A percentile compares a stretch with the other conserved stretches of the same genome.
These are phyloP conservation scores for Petrolisthes manimaculis DNA, from an alignment of 2,888 invertebrate genomes.

Conservation along the genomic window DNA sequence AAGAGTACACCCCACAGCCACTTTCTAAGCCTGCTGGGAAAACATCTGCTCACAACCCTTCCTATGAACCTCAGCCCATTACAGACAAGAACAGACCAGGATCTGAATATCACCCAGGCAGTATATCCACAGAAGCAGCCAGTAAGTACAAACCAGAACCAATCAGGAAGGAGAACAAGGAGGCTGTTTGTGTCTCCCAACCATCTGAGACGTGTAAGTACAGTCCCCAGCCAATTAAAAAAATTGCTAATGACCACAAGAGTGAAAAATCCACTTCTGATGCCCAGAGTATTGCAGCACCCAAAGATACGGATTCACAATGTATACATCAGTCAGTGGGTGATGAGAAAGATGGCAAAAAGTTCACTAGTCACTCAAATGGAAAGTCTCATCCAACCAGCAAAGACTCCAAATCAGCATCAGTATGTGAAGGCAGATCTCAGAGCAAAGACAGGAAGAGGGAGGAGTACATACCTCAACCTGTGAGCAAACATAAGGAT, in stretches of 20 bases:
- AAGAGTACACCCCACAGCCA: slow-evolving; percentile 37
- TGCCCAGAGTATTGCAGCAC: too few relatives aligned
- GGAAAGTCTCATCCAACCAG: too few relatives aligned
- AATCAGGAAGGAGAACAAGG: neutral
- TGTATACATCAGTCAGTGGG: too few relatives aligned
- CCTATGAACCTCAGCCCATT: slow-evolving; percentile 30
- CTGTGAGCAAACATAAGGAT: too few relatives aligned
- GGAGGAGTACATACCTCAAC: too few relatives aligned
- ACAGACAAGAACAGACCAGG: neutral
- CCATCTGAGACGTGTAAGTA: neutral
- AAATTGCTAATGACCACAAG: neutral
- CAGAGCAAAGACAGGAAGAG: too few relatives aligned
- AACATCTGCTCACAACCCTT: neutral
- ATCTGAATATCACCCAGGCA: slow-evolving; percentile 11
- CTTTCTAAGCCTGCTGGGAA: neutral
- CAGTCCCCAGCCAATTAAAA: neutral
- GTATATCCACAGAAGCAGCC: neutral
- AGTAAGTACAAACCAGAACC: neutral
- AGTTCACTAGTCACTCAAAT: too few relatives aligned
- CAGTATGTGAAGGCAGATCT: too few relatives aligned
- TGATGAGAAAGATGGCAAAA: too few relatives aligned
- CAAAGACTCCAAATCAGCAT: too few relatives aligned
- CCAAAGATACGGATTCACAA: too few relatives aligned
- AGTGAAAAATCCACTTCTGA: neutral
- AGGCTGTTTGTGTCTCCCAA: neutral